phyloP scores from a whole-genome alignment of 2,797 vertebrate genomes.

The Xerus rutilus region DNA sequence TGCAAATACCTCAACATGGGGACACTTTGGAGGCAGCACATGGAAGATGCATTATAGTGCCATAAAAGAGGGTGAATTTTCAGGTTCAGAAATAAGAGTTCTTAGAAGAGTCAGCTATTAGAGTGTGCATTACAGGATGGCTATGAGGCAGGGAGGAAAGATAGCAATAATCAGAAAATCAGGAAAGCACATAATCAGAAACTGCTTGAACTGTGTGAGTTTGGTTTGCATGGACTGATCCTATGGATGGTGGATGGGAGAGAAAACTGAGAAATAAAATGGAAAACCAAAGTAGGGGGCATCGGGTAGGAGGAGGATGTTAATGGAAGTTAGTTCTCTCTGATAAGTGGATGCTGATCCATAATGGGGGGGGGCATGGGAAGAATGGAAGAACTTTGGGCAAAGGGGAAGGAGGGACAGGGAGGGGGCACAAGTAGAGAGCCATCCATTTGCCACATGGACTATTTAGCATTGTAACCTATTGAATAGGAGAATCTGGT shows the following conservation, averaged over 20 bases:
- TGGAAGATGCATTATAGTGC: accelerated
- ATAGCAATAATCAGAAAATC: too few relatives aligned
- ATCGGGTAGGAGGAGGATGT: accelerated
- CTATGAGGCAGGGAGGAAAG: too few relatives aligned
- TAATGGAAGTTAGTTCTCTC: too few relatives aligned
- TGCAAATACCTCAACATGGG: neutral
- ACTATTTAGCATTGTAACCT: too few relatives aligned
- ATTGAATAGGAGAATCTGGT: too few relatives aligned
- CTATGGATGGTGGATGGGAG: neutral
- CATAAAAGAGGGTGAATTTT: neutral
- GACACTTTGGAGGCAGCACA: accelerated
- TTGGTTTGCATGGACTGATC: neutral
- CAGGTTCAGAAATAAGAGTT: neutral
- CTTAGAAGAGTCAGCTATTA: neutral
- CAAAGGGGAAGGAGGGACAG: too few relatives aligned
- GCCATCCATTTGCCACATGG: too few relatives aligned
- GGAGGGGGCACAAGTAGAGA: too few relatives aligned
- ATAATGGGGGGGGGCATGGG: too few relatives aligned
- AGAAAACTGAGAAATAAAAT: neutral
- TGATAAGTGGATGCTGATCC: too few relatives aligned
- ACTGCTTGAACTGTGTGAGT: too few relatives aligned
- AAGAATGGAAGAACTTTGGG: too few relatives aligned
- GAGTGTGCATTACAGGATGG: neutral
- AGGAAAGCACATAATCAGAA: neutral
- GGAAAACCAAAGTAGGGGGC: neutral